Evolutionary conservation across 2,888 invertebrate species (phyloP).

Genomic region (Mantis religiosa): DNA sequence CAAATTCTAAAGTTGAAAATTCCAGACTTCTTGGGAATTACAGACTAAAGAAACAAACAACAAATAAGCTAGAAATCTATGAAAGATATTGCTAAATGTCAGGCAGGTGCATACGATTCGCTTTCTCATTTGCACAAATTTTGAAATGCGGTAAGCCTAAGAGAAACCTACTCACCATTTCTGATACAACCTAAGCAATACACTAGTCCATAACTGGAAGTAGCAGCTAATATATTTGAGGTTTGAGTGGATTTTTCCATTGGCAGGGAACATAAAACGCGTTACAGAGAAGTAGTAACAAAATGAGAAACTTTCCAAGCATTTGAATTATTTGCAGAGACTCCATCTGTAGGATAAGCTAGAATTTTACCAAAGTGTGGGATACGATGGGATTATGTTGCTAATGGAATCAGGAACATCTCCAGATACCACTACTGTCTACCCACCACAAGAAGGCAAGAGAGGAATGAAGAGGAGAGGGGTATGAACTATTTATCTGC

Average conservation of each 20-base stretch:
- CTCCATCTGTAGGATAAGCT: slow-evolving; percentile 52
- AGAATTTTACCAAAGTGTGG: slow-evolving; percentile 63
- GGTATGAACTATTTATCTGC: too few relatives aligned
- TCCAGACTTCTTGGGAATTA: slow-evolving; percentile 76
- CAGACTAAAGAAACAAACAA: slow-evolving; percentile 72
- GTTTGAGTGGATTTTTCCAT: slow-evolving; percentile 77
- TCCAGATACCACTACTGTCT: too few relatives aligned
- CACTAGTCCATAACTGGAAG: slow-evolving; percentile 63
- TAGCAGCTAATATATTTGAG: slow-evolving; percentile 70
- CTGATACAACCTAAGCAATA: slow-evolving; percentile 64
- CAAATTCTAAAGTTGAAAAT: slow-evolving; percentile 70
- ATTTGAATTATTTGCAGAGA: slow-evolving; percentile 52
- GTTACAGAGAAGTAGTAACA: slow-evolving; percentile 64
- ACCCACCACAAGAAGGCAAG: too few relatives aligned
- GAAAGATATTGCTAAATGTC: slow-evolving; percentile 32
- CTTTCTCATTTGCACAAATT: slow-evolving; percentile 46
- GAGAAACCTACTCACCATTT: slow-evolving; percentile 67
- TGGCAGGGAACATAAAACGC: slow-evolving; percentile 62
- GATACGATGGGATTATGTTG: slow-evolving; percentile 58
- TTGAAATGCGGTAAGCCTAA: slow-evolving; percentile 54
- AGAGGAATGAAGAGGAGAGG: too few relatives aligned
- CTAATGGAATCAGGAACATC: slow-evolving; percentile 64
- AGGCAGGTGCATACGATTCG: slow-evolving; percentile 21
- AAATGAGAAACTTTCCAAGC: slow-evolving; percentile 52
- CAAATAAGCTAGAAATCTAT: slow-evolving; percentile 55